Evolutionary conservation across 2,888 invertebrate genomes (phyloP), one percentile per base, ranked within the genome.

Genomic region (Spatulosminthurus flaviceps): DNA sequence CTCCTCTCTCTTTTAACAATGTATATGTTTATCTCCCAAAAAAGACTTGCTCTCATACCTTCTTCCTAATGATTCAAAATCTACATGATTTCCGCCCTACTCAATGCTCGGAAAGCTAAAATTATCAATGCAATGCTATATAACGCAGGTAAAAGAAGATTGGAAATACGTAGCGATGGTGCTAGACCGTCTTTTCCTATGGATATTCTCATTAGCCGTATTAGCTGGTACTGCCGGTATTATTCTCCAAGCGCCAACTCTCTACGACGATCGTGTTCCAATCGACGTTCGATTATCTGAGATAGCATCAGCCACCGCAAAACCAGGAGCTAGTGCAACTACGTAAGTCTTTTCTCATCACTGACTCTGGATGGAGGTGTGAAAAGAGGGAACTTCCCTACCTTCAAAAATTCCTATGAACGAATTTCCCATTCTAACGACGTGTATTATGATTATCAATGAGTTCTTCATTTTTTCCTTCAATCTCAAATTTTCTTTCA

Each of bases 121-220:
- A 9, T 13, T 11, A 51, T 51, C 1, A 19, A 51, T 19, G 16
- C 16, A 9, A 41, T 51, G 70, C 24, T 70, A 13, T 21, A 21
- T 64, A 22, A 11, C 9, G 19, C 64, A 94, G 94, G 94, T 94
- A 75, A 94, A 94, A 88, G 95, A 96, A 89, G 96, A 97, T 89
- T 97, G 96, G 96, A 97, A 97, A 88, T 97, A 95, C 89, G 95
- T 97, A 61, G 96, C 96, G 77, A 85, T 96, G 95, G 96, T 97
- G 72, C 89, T 97, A 86, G 97, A 97, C 88, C 91, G 96, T 75
- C 76, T 97, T 79, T 97, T 96, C 88, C 90, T 97, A 66, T 95
- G 95, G 93, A 95, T 96, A 87, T 97, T 97, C 88, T 95, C 96
- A 16, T 89, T 95, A 84, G 95, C 96, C n/a, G 96, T 96, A 82